Evolutionary conservation across 2,797 vertebrate species (phyloP).

Genomic region (Pseudochirops cupreus): DNA sequence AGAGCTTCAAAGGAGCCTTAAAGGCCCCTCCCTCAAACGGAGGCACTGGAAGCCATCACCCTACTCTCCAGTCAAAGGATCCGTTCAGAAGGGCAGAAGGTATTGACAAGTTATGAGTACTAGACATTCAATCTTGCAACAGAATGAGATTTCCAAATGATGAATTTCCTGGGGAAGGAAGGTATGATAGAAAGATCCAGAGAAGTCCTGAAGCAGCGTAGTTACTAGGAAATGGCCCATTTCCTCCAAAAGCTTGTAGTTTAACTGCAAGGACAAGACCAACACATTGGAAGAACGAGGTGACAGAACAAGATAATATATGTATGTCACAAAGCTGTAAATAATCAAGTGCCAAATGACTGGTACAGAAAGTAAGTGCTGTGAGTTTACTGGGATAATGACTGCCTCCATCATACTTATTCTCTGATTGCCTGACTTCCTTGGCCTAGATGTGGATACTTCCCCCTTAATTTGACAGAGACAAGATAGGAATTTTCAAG

Average conservation of each 20-base stretch:
- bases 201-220: neutral
- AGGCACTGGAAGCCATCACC: neutral
- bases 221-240: neutral
- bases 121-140: neutral
- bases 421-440: neutral
- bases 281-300: neutral
- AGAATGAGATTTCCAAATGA: neutral
- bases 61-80: neutral
- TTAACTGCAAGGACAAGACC: neutral
- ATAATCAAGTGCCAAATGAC: neutral
- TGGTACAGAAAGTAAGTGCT: neutral
- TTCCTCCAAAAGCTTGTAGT: neutral
- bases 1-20: neutral
- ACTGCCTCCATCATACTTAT: neutral
- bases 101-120: neutral
- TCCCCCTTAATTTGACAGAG: neutral
- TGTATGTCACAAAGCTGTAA: neutral
- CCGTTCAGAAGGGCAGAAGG: accelerated
- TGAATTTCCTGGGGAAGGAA: neutral
- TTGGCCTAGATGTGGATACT: neutral
- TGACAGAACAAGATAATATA: neutral
- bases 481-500: neutral
- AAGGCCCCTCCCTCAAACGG: neutral
- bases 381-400: neutral
- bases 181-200: neutral